Conservation (phyloP, 2,888 invertebrate genomes). For the Lottia scabra region DNA sequence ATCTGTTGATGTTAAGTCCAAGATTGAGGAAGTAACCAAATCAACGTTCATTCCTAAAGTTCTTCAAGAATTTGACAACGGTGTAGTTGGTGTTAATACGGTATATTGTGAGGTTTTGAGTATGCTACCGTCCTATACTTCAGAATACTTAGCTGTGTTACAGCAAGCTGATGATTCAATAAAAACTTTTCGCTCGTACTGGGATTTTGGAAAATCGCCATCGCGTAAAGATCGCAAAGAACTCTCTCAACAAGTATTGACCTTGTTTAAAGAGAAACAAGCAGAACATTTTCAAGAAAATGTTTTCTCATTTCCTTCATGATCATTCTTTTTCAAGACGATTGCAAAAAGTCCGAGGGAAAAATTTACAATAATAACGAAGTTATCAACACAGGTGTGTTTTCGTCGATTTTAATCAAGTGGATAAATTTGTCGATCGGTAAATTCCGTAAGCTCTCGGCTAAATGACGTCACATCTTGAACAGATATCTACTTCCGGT, state of each 20-base stretch:
- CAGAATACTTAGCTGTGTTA: neutral
- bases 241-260: neutral
- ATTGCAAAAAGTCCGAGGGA: too few relatives aligned
- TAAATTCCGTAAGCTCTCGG: too few relatives aligned
- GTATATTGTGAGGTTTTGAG: neutral
- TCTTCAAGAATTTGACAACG: neutral
- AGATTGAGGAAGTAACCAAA: slow-evolving; percentile 1
- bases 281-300: too few relatives aligned
- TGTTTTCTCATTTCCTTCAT: too few relatives aligned
- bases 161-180: neutral
- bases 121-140: slow-evolving; percentile 6
- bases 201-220: neutral
- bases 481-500: too few relatives aligned
- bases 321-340: too few relatives aligned
- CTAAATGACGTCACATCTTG: too few relatives aligned
- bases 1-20: neutral
- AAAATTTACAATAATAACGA: too few relatives aligned
- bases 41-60: neutral
- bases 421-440: too few relatives aligned
- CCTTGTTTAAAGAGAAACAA: too few relatives aligned
- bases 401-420: too few relatives aligned
- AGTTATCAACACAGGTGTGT: too few relatives aligned
- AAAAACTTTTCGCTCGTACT: neutral
- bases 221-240: neutral
- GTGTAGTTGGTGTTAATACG: neutral